Evolutionary conservation across 2,797 vertebrate genomes (phyloP).

Genomic region (Rhynchotus rufescens): DNA sequence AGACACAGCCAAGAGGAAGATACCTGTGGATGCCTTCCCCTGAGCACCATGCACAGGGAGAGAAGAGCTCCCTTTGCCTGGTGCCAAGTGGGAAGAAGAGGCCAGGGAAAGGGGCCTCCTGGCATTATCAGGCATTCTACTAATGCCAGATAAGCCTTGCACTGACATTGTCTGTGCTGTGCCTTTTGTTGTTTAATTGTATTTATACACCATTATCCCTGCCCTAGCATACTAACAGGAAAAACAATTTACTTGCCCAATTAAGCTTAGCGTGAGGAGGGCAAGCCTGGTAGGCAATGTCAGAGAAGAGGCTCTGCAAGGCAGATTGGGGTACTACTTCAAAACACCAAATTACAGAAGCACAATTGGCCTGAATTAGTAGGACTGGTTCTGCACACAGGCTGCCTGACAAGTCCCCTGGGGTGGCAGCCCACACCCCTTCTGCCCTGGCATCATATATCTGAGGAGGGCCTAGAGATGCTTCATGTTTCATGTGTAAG

Average conservation of each 20-base stretch:
- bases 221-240: neutral
- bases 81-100: neutral
- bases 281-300: conserved; percentile 41
- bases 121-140: neutral
- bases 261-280: conserved; percentile 30
- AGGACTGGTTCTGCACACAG: neutral
- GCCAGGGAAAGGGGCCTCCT: neutral
- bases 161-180: neutral
- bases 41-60: neutral
- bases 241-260: neutral
- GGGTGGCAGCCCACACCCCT: neutral
- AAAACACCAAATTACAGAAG: conserved; percentile 22
- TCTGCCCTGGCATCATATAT: neutral
- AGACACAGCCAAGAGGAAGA: neutral
- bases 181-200: conserved; percentile 26
- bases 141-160: neutral
- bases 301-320: neutral
- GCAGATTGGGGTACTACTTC: conserved; percentile 23
- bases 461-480: neutral
- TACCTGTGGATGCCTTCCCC: neutral
- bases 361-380: neutral
- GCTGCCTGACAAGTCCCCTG: neutral
- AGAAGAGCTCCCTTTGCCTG: neutral
- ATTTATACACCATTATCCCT: conserved; percentile 48
- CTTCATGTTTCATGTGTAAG: neutral